Evolutionary conservation across 2,888 invertebrate genomes (phyloP).

Genomic region (Furcula furcula): DNA sequence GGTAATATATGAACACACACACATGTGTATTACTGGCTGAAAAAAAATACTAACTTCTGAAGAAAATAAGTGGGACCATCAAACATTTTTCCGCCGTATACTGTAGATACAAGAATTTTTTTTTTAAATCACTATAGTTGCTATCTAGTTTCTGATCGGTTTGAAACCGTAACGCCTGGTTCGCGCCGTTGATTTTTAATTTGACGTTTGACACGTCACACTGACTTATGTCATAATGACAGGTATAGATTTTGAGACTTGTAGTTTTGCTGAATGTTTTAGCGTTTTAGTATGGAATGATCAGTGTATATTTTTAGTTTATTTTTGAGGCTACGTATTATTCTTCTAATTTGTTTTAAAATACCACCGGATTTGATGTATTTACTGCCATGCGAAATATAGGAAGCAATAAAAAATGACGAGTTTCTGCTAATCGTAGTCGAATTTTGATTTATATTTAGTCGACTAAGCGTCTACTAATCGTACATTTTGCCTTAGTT

Average conservation of each 20-base stretch:
- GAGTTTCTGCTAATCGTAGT: conserved; percentile 14
- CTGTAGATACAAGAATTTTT: background rate
- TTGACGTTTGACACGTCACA: conserved; percentile 24
- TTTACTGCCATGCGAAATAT: conserved; percentile 33
- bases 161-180: background rate
- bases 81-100: background rate
- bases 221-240: conserved; percentile 20
- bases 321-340: conserved; percentile 46
- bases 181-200: conserved; percentile 9
- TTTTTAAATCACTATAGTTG: background rate
- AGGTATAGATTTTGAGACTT: conserved; percentile 28
- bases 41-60: too few relatives aligned
- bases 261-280: conserved; percentile 28
- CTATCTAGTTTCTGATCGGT: background rate
- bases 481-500: background rate
- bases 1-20: too few relatives aligned
- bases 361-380: conserved; percentile 30
- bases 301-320: conserved; percentile 36
- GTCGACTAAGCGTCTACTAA: background rate
- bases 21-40: too few relatives aligned
- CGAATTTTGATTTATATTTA: background rate
- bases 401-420: conserved; percentile 23
- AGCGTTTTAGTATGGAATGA: conserved; percentile 31
- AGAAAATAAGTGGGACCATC: background rate
- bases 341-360: conserved; percentile 23